phyloP scores from a whole-genome alignment of 2,888 invertebrate species.

The Platerodrilus igneus region DNA sequence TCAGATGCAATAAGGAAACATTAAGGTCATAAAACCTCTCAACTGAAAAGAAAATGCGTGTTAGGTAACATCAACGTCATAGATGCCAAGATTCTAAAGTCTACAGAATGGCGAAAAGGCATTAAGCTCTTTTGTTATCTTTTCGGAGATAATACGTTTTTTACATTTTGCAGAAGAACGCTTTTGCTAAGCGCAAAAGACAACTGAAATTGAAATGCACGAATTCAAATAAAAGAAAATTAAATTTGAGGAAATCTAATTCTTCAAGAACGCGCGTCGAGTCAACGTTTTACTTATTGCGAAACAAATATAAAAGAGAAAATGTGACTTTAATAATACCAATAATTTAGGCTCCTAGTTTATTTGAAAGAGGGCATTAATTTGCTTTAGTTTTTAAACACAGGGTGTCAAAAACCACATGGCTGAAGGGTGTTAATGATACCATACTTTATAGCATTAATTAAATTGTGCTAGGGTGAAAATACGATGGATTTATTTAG shows the following conservation, averaged over 20 bases:
- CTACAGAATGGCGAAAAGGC: background rate
- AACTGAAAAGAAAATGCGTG: constrained; percentile 16
- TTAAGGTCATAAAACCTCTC: constrained; percentile 14
- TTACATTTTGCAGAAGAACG: too few species aligned
- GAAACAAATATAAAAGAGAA: too few species aligned
- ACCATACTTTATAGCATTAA: constrained; percentile 43
- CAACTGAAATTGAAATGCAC: too few species aligned
- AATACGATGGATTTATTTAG: constrained; percentile 6
- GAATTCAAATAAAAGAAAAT: too few species aligned
- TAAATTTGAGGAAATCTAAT: too few species aligned
- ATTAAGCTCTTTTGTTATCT: too few species aligned
- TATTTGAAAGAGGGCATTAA: constrained; percentile 18
- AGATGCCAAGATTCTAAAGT: constrained; percentile 8
- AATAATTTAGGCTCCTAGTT: too few species aligned
- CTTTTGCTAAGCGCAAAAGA: too few species aligned
- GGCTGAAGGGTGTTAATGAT: constrained; percentile 43
- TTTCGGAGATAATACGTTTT: too few species aligned
- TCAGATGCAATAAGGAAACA: constrained; percentile 16
- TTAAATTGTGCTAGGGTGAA: constrained; percentile 35
- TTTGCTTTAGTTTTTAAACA: constrained; percentile 28
- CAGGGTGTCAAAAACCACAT: constrained; percentile 38
- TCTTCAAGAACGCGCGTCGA: too few species aligned
- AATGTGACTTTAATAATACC: too few species aligned
- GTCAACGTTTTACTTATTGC: too few species aligned
- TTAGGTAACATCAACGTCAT: constrained; percentile 8